Evolutionary conservation across 2,113 vertebrate genomes (phyloP).

Genomic region (Ptilonorhynchus violaceus): DNA sequence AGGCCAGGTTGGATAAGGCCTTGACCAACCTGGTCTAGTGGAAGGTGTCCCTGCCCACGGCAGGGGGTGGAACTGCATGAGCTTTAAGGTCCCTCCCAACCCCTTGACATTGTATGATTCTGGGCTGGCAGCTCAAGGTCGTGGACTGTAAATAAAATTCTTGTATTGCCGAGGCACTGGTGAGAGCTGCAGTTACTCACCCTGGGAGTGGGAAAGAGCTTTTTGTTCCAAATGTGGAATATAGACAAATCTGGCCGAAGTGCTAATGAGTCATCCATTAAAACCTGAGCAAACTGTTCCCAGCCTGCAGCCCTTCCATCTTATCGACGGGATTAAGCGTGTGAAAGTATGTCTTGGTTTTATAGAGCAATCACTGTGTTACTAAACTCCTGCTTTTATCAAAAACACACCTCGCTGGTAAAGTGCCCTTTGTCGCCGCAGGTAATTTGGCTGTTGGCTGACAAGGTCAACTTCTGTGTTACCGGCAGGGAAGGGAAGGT

Average conservation of each 20-base stretch:
- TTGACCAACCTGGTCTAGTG: background rate
- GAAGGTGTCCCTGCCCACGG: background rate
- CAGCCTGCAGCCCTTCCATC: background rate
- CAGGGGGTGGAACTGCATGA: background rate
- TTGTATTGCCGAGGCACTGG: fast-evolving
- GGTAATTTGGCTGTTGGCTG: fast-evolving
- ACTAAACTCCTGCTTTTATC: background rate
- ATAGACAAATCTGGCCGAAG: fast-evolving
- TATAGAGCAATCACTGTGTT: background rate
- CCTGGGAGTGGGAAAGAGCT: fast-evolving
- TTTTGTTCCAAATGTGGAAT: background rate
- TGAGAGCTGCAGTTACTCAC: background rate
- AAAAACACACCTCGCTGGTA: fast-evolving
- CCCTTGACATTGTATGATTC: background rate
- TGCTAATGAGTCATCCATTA: background rate
- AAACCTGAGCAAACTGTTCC: background rate
- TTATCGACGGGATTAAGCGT: fast-evolving
- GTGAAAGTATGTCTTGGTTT: background rate
- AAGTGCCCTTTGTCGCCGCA: background rate
- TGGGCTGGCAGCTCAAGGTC: background rate
- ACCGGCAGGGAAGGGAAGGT: background rate
- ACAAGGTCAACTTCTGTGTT: background rate
- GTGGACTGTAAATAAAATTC: background rate
- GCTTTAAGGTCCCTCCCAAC: background rate
- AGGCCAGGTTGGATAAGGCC: background rate